phyloP scores from a whole-genome alignment of 1,140 invertebrate species.

The Drosophila rufa region DNA sequence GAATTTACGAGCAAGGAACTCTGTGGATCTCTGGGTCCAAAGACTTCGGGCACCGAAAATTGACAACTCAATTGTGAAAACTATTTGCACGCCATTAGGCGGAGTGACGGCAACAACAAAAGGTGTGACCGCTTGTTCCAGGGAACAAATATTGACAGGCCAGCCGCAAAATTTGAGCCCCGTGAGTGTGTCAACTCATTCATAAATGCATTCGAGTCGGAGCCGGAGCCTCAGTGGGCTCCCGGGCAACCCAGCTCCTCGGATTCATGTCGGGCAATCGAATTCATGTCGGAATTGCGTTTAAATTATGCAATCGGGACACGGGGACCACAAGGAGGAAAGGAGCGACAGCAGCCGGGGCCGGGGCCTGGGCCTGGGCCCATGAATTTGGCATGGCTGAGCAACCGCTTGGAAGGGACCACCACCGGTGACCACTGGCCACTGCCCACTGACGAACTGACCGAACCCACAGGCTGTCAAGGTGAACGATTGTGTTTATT shows the following conservation, averaged over 20 bases:
- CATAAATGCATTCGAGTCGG: conserved; percentile 52
- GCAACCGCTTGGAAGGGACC: conserved; percentile 56
- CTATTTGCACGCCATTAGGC: conserved; percentile 66
- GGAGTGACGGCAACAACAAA: conserved; percentile 35
- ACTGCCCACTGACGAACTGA: conserved; percentile 46
- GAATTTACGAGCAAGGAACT: conserved; percentile 39
- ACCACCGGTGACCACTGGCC: conserved; percentile 32
- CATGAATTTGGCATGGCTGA: conserved; percentile 58
- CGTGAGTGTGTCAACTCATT: conserved; percentile 55
- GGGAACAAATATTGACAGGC: conserved; percentile 46
- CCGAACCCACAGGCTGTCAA: conserved; percentile 55
- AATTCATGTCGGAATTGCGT: conserved; percentile 57
- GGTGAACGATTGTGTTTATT: conserved; percentile 66
- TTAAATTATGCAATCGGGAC: conserved; percentile 56
- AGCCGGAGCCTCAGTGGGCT: conserved; percentile 5
- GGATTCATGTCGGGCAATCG: conserved; percentile 40
- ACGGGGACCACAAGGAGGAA: conserved; percentile 4
- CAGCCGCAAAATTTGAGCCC: conserved; percentile 42
- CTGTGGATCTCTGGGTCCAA: background rate
- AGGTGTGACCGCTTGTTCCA: conserved; percentile 41
- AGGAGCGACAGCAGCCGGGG: background rate
- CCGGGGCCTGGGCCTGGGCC: background rate
- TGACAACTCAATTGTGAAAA: conserved; percentile 69
- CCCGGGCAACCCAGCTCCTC: conserved; percentile 9
- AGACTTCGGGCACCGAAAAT: conserved; percentile 26